phyloP scores from a whole-genome alignment of 2,797 vertebrate species.

The Anguilla megastoma region DNA sequence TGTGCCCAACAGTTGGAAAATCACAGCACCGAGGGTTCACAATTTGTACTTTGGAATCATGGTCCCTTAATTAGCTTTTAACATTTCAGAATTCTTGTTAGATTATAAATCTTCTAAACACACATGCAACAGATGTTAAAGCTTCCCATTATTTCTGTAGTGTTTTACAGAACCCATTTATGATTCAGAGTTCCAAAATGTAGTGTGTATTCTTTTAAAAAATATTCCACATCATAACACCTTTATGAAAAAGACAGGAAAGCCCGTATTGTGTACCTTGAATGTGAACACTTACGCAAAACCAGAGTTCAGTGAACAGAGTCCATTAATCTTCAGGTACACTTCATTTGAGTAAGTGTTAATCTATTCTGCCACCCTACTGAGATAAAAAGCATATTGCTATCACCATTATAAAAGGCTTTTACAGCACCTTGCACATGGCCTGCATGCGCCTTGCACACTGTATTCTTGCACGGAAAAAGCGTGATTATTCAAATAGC shows the following conservation, averaged over 20 bases:
- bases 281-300: neutral
- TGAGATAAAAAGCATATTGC: conserved; percentile 2
- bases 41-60: neutral
- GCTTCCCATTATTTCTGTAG: neutral
- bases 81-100: neutral
- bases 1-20: neutral
- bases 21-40: neutral
- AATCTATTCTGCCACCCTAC: neutral
- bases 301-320: neutral
- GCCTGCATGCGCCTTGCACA: neutral
- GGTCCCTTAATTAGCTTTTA: neutral
- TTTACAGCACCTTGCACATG: neutral
- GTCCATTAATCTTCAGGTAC: neutral
- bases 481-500: neutral
- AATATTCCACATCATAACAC: neutral
- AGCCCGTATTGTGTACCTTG: neutral
- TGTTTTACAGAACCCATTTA: neutral
- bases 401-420: neutral
- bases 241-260: neutral
- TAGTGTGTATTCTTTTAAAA: neutral
- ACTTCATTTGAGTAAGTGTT: neutral
- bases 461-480: neutral
- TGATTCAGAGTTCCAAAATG: neutral
- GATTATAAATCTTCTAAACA: neutral
- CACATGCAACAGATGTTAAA: neutral